Conservation (phyloP, 1,140 invertebrate species). For the Bicyclus anynana region DNA sequence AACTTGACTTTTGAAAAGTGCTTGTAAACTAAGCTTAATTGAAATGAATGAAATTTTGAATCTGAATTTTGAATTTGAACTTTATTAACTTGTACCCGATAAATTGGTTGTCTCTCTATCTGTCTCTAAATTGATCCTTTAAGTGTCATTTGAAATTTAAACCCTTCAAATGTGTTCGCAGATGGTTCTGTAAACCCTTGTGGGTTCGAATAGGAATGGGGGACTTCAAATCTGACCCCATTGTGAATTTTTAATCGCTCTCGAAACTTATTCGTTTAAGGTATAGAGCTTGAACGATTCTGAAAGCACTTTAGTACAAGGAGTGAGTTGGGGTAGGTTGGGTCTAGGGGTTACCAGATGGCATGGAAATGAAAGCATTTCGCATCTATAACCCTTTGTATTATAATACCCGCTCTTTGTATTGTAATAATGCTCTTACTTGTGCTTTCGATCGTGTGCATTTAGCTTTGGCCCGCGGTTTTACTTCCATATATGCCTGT, state of each 20-base stretch:
- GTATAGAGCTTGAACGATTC: not conserved
- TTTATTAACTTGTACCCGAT: not conserved
- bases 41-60: too few species aligned
- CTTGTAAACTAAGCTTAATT: too few species aligned
- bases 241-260: constrained; percentile 21
- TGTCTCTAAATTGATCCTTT: constrained; percentile 11
- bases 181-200: constrained; percentile 7
- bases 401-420: too few species aligned
- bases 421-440: too few species aligned
- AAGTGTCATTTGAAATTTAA: constrained; percentile 18
- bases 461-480: too few species aligned
- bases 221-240: constrained; percentile 14
- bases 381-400: too few species aligned
- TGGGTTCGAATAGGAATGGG: not conserved
- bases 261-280: constrained; percentile 4
- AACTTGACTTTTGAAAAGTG: too few species aligned
- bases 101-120: not conserved
- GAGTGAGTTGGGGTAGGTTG: not conserved
- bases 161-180: constrained; percentile 11
- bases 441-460: too few species aligned
- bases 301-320: constrained; percentile 1
- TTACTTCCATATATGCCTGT: too few species aligned
- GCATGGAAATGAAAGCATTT: too few species aligned
- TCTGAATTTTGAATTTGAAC: too few species aligned
- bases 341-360: too few species aligned